Base-by-base conservation (phyloP, 2,113 vertebrate genomes). In the Patagioenas fasciata region DNA sequence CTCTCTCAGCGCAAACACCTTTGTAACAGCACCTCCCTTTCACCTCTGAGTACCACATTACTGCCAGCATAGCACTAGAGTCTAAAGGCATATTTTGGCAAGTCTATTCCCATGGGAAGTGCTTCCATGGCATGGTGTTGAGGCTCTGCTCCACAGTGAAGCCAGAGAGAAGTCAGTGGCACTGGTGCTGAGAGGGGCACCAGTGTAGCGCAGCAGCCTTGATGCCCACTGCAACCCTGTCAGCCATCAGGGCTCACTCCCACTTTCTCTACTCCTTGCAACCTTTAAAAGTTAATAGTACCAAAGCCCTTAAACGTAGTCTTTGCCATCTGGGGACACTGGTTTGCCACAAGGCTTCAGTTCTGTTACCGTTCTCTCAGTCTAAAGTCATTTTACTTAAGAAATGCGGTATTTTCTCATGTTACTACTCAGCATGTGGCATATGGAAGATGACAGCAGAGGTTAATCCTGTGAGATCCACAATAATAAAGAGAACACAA, bases 361-460 rank as follows among this genome's bases (percentile, higher is more conserved):
- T 91, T 89, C 36, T 60, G 40, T 69, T 84, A 62, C 29, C 57
- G 24, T 50, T 95, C 19, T 81, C 38, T 64, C 44, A 36, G 20
- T 69, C 58, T 85, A 79, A 78, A 92, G 57, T 23, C 50, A 60
- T 79, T 80, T 70, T 54, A 90, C 57, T 85, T 67, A 40, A 66
- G 48, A 93, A 94, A 78, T 81, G 31, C 53, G 61, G 29, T 80
- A 56, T 28, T 79, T 87, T 94, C 66, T 81, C 82, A 80, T 58
- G 36, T 77, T 92, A 69, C 66, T 87, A 53, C 80, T 87, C 78
- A 89, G 89, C 65, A 82, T 36, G 56, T 58, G 70, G 61, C 74
- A 82, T 80, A 91, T 79, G 77, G 80, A 93, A 95, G 64, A 87
- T 64, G 72, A 86, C 67, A 93, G 72, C 48, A 81, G 80, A 83